A percentile compares a stretch with the other conserved stretches of the same genome.
phyloP scores from a whole-genome alignment of 2,113 vertebrate species.

The Heterochromis multidens region DNA sequence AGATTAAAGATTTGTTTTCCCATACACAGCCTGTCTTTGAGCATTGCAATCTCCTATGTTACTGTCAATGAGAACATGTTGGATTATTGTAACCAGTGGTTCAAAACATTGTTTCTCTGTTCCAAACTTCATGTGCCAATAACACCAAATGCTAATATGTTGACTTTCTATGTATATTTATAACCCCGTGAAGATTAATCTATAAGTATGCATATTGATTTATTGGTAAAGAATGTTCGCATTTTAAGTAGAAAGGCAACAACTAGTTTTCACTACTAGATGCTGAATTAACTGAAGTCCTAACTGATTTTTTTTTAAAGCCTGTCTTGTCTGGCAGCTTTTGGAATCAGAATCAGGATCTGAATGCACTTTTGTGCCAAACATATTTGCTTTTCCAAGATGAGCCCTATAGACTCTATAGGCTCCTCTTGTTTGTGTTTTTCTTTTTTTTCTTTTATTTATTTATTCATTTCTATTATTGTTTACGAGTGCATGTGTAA shows the following conservation, averaged over 20 bases:
- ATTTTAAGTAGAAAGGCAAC: neutral
- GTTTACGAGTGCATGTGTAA: too few species aligned
- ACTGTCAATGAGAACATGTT: neutral
- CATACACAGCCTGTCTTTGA: neutral
- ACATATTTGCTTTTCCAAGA: too few species aligned
- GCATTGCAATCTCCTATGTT: neutral
- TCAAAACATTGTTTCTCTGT: neutral
- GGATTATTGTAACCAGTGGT: neutral
- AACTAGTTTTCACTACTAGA: neutral
- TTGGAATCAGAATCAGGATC: too few species aligned
- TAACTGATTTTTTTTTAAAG: too few species aligned
- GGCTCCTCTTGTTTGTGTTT: too few species aligned
- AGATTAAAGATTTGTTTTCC: neutral
- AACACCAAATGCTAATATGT: neutral
- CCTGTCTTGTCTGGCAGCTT: too few species aligned
- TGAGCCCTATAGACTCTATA: too few species aligned
- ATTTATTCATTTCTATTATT: too few species aligned
- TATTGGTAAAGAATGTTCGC: neutral
- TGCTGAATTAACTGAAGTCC: neutral
- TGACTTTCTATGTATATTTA: neutral
- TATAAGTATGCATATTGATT: neutral
- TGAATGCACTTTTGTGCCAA: too few species aligned
- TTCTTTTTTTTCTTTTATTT: too few species aligned
- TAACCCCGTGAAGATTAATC: neutral
- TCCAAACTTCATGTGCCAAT: neutral